Conservation (phyloP, 2,797 vertebrate species). For the Trematomus bernacchii region DNA sequence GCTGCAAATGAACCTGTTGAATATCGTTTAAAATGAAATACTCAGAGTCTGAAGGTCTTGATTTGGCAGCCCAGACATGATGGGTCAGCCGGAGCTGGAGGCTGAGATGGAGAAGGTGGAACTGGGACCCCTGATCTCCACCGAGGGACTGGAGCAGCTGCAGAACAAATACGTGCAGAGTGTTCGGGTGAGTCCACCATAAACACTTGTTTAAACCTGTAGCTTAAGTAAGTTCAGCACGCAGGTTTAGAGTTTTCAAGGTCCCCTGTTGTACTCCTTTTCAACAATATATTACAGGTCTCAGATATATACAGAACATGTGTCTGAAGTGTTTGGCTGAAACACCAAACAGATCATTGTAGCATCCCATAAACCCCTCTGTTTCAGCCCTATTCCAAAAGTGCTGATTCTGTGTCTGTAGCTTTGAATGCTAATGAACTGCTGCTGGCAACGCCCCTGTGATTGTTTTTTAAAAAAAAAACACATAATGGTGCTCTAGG, state of each 20-base stretch:
- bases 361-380: too few relatives aligned
- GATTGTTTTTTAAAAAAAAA: too few relatives aligned
- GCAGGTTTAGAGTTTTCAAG: neutral
- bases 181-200: slow-evolving; percentile 86
- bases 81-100: slow-evolving; percentile 90
- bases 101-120: slow-evolving; percentile 87
- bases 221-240: neutral
- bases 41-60: slow-evolving; percentile 20
- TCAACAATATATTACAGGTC: too few relatives aligned
- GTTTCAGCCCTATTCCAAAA: too few relatives aligned
- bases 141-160: slow-evolving; percentile 89
- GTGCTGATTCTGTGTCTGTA: too few relatives aligned
- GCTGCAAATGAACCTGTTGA: neutral
- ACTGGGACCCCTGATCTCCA: slow-evolving; percentile 89
- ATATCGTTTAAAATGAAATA: neutral
- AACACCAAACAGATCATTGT: too few relatives aligned
- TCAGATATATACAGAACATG: too few relatives aligned
- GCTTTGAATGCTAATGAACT: too few relatives aligned
- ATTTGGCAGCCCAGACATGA: slow-evolving; percentile 91
- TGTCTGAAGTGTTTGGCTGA: too few relatives aligned
- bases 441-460: too few relatives aligned
- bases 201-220: neutral
- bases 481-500: too few relatives aligned
- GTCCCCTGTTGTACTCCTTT: too few relatives aligned
- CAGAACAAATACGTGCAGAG: slow-evolving; percentile 92